phyloP scores from a whole-genome alignment of 2,113 vertebrate species.

The Suncus etruscus region DNA sequence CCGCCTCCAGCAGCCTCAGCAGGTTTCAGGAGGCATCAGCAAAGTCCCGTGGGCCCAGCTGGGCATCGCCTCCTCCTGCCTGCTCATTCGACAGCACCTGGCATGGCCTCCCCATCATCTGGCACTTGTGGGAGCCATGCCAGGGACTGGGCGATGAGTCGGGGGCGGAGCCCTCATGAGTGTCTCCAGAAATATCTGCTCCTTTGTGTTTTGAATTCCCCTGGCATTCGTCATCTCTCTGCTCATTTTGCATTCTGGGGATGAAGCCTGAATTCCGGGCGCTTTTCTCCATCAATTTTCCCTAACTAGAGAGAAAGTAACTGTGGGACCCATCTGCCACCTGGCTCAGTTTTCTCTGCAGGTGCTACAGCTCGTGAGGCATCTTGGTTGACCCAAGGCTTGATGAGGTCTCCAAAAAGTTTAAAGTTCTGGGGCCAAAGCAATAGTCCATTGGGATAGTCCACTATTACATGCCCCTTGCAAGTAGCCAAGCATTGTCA shows the following conservation, averaged over 20 bases:
- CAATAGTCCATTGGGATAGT: too few species aligned
- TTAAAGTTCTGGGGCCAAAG: neutral
- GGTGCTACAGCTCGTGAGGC: neutral
- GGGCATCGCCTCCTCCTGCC: constrained; percentile 49
- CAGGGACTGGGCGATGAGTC: constrained; percentile 37
- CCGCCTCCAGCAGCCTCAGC: constrained; percentile 40
- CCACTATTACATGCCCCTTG: too few species aligned
- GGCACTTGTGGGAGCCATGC: constrained; percentile 42
- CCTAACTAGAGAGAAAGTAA: neutral
- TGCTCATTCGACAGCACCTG: constrained; percentile 57
- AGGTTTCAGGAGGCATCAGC: neutral
- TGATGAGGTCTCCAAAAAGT: neutral
- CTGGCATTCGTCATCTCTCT: constrained; percentile 56
- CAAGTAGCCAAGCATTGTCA: too few species aligned
- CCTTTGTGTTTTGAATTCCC: constrained; percentile 59
- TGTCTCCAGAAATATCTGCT: constrained; percentile 66
- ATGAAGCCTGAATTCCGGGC: neutral
- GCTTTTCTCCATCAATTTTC: neutral
- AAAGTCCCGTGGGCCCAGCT: neutral
- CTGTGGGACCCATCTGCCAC: neutral
- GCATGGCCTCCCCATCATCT: constrained; percentile 73
- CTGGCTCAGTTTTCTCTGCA: neutral
- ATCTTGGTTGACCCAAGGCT: neutral
- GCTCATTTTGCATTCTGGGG: constrained; percentile 51
- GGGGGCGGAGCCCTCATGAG: constrained; percentile 22